Base-by-base conservation (phyloP, 2,113 vertebrate species). In the Tilapia sparmanii region DNA sequence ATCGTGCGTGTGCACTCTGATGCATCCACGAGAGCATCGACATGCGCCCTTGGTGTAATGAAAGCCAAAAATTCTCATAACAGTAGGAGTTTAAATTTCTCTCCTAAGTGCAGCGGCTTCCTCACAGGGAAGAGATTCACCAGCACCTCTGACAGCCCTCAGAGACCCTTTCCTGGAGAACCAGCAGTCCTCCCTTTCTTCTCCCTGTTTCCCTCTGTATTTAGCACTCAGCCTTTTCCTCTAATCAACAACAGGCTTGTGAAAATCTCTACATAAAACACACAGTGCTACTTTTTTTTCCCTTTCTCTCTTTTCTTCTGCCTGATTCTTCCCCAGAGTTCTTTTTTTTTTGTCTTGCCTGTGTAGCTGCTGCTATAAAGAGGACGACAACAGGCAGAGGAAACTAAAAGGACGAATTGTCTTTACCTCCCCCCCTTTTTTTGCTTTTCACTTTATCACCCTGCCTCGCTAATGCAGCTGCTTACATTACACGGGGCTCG, bases 81-180 rank as follows among this genome's bases (percentile, higher is more conserved):
- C 93, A 91, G 91, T 86, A 87, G 88, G 82, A 91, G 94, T 93
- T 95, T 92, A 94, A 90, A 95, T 94, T 91, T 96, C 83, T 86
- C 89, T 95, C 87, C 88, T 90, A 45, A 7, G 86, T 84, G 87
- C 35, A 87, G 91, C 88, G 12, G 83, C 86, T 94, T 91, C 93
- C 94, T 92, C 92, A 93, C 90, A 82, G 87, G 80, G 85, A 91
- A 89, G 87, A 92, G 85, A 91, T 88, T 93, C 92, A 84, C 84
- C 90, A 22, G 80, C 92, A 90, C 84, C 92, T 89, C 88, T 81
- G 84, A 82, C 85, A 90, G 89, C 92, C 91, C 89, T 85, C 78
- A 82, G 87, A 91, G 90, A 89, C 79, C 73, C 10, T 33, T 87
- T 84, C 80, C 86, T 42, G 12, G 83, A 91, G 83, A 86, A 68